Evolutionary conservation across 1,140 invertebrate genomes (phyloP).

Genomic region (Caerostris extrusa): DNA sequence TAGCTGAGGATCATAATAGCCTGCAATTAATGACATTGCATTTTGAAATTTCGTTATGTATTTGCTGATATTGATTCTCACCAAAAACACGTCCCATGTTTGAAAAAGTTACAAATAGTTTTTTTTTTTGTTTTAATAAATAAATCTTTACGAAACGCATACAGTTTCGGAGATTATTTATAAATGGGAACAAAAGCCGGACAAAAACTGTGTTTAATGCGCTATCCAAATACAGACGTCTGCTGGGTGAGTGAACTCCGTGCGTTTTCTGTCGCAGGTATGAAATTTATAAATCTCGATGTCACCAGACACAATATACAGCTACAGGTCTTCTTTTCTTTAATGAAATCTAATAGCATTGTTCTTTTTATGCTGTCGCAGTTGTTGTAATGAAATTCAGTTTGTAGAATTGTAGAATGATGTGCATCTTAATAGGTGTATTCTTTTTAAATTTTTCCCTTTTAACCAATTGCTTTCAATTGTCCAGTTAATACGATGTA

Average conservation of each 20-base stretch:
- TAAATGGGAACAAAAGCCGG: conserved; percentile 4
- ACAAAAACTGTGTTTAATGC: not conserved
- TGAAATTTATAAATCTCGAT: conserved; percentile 24
- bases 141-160: not conserved
- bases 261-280: not conserved
- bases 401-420: too few relatives aligned
- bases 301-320: conserved; percentile 3
- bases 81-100: too few relatives aligned
- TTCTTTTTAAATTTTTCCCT: too few relatives aligned
- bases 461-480: too few relatives aligned
- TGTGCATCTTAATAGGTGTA: too few relatives aligned
- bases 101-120: not conserved
- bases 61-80: too few relatives aligned
- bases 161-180: not conserved
- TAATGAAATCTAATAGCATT: not conserved
- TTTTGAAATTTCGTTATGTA: too few relatives aligned
- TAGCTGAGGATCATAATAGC: too few relatives aligned
- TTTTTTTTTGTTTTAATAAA: not conserved
- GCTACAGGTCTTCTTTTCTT: not conserved
- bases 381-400: not conserved
- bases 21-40: too few relatives aligned
- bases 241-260: conserved; percentile 12
- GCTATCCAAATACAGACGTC: conserved; percentile 31
- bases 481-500: too few relatives aligned
- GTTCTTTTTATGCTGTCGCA: not conserved